Evolutionary conservation across 2,888 invertebrate species (phyloP).

Genomic region (Melikaiella ostensackeni): DNA sequence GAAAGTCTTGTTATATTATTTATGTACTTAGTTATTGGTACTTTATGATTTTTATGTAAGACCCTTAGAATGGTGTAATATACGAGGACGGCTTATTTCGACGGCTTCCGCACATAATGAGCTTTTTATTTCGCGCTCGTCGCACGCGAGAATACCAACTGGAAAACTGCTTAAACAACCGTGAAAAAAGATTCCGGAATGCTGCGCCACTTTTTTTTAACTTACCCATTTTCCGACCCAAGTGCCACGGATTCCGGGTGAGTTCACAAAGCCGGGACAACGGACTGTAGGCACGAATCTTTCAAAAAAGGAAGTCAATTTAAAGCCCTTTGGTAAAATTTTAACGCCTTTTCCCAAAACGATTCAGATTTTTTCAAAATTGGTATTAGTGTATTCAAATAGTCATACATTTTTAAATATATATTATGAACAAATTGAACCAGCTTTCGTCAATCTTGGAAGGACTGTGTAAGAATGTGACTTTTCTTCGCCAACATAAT

Average conservation of each 20-base stretch:
- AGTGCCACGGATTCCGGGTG: constrained; percentile 36
- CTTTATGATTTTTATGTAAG: background rate
- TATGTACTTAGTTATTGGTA: background rate
- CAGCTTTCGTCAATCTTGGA: too few species aligned
- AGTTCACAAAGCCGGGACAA: constrained; percentile 48
- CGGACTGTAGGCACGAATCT: constrained; percentile 13
- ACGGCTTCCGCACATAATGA: constrained; percentile 11
- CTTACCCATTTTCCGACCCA: constrained; percentile 41
- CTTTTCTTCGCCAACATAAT: too few species aligned
- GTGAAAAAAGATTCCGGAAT: constrained; percentile 45
- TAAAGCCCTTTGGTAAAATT: background rate
- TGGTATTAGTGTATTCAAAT: too few species aligned
- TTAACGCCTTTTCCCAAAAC: background rate
- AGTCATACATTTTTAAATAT: too few species aligned
- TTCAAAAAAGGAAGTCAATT: constrained; percentile 40
- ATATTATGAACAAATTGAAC: too few species aligned
- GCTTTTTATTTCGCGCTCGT: constrained; percentile 35
- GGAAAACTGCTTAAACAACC: constrained; percentile 49
- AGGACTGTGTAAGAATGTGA: too few species aligned
- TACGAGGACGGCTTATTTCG: constrained; percentile 5
- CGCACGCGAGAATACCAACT: constrained; percentile 28
- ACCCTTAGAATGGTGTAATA: constrained; percentile 18
- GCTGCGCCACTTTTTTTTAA: constrained; percentile 7
- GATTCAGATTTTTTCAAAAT: background rate
- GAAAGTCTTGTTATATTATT: too few species aligned